These are phyloP conservation scores for Camarhynchus parvulus DNA, from an alignment of 2,113 vertebrate species.

Conservation along the genomic window DNA sequence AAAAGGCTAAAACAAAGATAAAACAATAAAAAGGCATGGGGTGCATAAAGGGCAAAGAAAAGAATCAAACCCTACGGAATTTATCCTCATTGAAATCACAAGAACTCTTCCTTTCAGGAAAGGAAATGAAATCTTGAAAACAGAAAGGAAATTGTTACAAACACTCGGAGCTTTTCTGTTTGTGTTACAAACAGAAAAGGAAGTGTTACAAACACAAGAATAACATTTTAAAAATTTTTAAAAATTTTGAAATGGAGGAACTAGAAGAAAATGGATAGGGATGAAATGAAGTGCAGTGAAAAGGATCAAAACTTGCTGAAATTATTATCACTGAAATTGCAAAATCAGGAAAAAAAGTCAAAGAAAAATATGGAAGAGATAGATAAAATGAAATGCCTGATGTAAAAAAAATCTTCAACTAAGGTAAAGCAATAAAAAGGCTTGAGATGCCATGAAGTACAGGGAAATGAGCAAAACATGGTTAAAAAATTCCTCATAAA, in stretches of 20 bases:
- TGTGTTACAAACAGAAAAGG: background rate
- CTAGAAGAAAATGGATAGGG: background rate
- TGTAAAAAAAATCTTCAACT: background rate
- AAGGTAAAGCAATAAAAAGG: background rate
- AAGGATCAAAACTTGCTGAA: background rate
- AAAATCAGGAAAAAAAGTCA: background rate
- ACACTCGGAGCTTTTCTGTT: too few species aligned
- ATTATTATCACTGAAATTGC: background rate
- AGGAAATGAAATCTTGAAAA: background rate
- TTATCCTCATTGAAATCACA: background rate
- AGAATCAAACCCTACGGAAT: background rate
- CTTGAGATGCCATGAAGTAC: background rate
- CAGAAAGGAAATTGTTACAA: background rate
- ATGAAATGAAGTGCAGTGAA: background rate
- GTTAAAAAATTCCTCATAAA: background rate
- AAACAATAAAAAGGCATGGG: background rate
- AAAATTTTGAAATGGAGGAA: background rate
- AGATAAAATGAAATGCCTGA: background rate
- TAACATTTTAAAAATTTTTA: background rate
- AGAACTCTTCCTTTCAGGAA: background rate
- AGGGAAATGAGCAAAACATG: background rate
- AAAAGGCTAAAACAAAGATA: background rate
- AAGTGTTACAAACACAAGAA: background rate
- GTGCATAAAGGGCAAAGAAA: background rate
- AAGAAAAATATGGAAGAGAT: background rate